Conservation (phyloP, 2,888 invertebrate species). For the Plusia festucae region DNA sequence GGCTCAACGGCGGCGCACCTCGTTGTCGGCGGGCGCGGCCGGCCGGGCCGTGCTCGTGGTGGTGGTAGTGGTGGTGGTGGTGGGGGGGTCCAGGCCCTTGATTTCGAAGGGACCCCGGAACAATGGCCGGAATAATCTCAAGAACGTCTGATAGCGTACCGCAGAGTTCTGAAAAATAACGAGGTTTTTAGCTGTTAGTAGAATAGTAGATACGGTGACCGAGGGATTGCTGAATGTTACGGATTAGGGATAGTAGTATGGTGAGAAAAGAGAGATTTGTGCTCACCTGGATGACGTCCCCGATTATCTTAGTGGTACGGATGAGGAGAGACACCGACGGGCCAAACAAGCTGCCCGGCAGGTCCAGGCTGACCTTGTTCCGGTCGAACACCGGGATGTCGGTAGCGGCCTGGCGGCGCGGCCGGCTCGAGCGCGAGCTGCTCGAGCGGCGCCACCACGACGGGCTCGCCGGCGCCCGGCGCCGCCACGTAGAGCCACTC, state of each 20-base stretch:
- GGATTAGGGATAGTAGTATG: no score
- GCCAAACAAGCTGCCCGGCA: slow-evolving; percentile 91
- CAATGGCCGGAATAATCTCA: slow-evolving; percentile 93
- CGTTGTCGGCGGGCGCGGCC: slow-evolving; percentile 67
- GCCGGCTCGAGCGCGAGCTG: slow-evolving; percentile 35
- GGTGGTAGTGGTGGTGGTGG: slow-evolving; percentile 82
- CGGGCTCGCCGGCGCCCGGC: slow-evolving; percentile 60
- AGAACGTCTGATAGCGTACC: slow-evolving; percentile 92
- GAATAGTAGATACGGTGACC: neutral
- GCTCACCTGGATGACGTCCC: slow-evolving; percentile 91
- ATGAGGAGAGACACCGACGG: slow-evolving; percentile 92
- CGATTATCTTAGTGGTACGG: slow-evolving; percentile 91
- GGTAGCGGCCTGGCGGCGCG: slow-evolving; percentile 73
- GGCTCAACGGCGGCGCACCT: slow-evolving; percentile 59
- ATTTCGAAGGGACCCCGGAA: slow-evolving; percentile 93
- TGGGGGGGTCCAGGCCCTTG: slow-evolving; percentile 91
- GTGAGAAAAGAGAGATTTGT: neutral
- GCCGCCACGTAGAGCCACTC: slow-evolving; percentile 80
- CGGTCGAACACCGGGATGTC: slow-evolving; percentile 90
- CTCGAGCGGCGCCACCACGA: slow-evolving; percentile 40
- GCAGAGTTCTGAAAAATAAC: slow-evolving; percentile 92
- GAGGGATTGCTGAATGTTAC: neutral
- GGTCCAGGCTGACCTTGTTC: slow-evolving; percentile 91
- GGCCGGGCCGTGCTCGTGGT: slow-evolving; percentile 51
- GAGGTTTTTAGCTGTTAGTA: neutral